Conservation (phyloP, 2,113 vertebrate species). For the Boulengeromyrus knoepffleri region DNA sequence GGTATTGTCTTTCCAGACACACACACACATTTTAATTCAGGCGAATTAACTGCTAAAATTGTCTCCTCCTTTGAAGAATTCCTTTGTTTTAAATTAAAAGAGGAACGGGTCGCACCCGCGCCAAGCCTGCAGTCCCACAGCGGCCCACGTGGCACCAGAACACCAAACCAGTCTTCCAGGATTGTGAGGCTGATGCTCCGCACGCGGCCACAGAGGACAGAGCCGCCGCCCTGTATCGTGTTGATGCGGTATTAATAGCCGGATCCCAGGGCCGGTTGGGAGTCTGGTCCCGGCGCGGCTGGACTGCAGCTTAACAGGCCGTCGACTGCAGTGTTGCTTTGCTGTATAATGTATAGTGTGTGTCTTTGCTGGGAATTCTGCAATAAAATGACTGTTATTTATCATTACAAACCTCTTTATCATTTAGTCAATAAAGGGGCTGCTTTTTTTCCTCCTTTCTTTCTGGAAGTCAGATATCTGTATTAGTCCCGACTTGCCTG, state of each 20-base stretch:
- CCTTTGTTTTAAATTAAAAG: not conserved
- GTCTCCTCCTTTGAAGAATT: not conserved
- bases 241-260: slow-evolving; percentile 73
- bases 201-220: slow-evolving; percentile 55
- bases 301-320: slow-evolving; percentile 85
- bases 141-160: not conserved
- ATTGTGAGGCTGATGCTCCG: slow-evolving; percentile 49
- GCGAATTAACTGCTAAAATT: not conserved
- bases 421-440: slow-evolving; percentile 99
- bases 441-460: slow-evolving; percentile 80
- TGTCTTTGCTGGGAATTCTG: slow-evolving; percentile 99
- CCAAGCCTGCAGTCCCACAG: not conserved
- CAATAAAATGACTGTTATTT: slow-evolving; percentile 99
- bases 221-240: slow-evolving; percentile 58
- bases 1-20: not conserved
- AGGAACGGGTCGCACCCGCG: not conserved
- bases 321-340: slow-evolving; percentile 74
- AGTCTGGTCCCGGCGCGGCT: slow-evolving; percentile 70
- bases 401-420: slow-evolving; percentile 99
- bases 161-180: slow-evolving; percentile 41
- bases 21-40: not conserved
- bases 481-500: slow-evolving; percentile 95
- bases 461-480: slow-evolving; percentile 99
- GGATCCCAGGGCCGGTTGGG: slow-evolving; percentile 78
- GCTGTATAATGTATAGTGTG: slow-evolving; percentile 86